Evolutionary conservation across 92 coral and sea anemone genomes (phyloP).

Genomic region (Porites cylindrica): DNA sequence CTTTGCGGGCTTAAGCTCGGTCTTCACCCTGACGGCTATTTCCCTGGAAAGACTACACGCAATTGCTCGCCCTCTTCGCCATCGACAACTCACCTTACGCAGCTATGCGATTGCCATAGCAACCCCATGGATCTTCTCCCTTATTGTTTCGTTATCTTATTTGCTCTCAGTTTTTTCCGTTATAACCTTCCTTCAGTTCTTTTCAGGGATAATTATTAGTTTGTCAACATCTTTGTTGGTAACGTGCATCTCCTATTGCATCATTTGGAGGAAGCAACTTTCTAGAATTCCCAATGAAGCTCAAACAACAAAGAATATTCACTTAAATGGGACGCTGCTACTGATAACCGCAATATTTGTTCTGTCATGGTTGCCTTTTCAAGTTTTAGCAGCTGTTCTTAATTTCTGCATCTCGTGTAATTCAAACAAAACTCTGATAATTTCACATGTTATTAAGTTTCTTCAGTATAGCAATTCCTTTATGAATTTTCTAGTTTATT

Average conservation of each 20-base stretch:
- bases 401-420: not conserved
- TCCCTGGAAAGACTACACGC: constrained; percentile 63
- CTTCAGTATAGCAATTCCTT: constrained; percentile 21
- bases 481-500: not conserved
- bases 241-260: not conserved
- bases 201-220: not conserved
- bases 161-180: too few relatives aligned
- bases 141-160: too few relatives aligned
- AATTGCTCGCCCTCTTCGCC: constrained; percentile 61
- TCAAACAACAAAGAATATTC: constrained; percentile 9
- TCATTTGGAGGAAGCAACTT: constrained; percentile 10
- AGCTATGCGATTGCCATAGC: constrained; percentile 27
- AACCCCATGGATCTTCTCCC: constrained; percentile 48
- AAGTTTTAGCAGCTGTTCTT: not conserved
- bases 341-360: constrained; percentile 17
- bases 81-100: constrained; percentile 17
- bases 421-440: not conserved
- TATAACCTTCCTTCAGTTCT: not conserved
- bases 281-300: not conserved
- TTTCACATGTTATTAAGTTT: not conserved
- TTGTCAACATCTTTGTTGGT: constrained; percentile 8
- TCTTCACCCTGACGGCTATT: constrained; percentile 51
- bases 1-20: constrained; percentile 55
- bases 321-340: constrained; percentile 9
- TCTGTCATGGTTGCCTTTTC: constrained; percentile 40